Conservation (phyloP, 2,113 vertebrate genomes). For the Nothobranchius furzeri region DNA sequence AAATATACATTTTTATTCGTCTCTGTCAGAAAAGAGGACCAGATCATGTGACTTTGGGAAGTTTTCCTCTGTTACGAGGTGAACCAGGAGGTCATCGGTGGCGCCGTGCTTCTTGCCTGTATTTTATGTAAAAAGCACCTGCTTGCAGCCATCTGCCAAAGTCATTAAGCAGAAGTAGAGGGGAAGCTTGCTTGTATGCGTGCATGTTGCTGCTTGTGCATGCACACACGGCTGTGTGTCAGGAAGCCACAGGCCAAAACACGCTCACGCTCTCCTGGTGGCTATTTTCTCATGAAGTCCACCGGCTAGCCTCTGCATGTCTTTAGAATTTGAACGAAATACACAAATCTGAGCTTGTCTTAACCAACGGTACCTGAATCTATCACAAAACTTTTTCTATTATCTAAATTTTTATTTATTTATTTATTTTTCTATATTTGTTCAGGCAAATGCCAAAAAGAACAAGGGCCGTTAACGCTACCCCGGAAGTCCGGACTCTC, state of each 20-base stretch:
- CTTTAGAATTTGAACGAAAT: conserved; percentile 4
- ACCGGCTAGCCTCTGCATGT: conserved; percentile 45
- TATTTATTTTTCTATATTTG: conserved; percentile 16
- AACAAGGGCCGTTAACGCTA: conserved; percentile 89
- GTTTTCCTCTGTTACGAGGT: conserved; percentile 42
- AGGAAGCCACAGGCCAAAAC: conserved; percentile 49
- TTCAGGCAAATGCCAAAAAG: conserved; percentile 94
- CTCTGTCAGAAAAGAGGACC: too few relatives aligned
- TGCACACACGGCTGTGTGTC: conserved; percentile 12
- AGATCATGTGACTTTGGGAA: conserved; percentile 35
- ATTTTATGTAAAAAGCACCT: conserved; percentile 69
- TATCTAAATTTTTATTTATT: background rate
- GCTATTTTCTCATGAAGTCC: conserved; percentile 39
- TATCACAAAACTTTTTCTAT: background rate
- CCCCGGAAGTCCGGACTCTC: conserved; percentile 3
- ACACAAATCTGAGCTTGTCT: background rate
- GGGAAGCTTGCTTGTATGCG: conserved; percentile 17
- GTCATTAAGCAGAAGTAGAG: conserved; percentile 42
- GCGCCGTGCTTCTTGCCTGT: conserved; percentile 8
- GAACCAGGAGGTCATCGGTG: conserved; percentile 17
- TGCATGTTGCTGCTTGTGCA: conserved; percentile 44
- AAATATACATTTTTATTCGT: too few relatives aligned
- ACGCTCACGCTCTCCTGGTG: conserved; percentile 37
- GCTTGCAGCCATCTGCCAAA: conserved; percentile 54
- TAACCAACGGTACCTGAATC: conserved; percentile 9